Percentiles rank a stretch among this genome's conserved stretches.
These are phyloP conservation scores for Drosophila nigromelanica DNA, from an alignment of 1,140 invertebrate genomes.

Conservation along the genomic window DNA sequence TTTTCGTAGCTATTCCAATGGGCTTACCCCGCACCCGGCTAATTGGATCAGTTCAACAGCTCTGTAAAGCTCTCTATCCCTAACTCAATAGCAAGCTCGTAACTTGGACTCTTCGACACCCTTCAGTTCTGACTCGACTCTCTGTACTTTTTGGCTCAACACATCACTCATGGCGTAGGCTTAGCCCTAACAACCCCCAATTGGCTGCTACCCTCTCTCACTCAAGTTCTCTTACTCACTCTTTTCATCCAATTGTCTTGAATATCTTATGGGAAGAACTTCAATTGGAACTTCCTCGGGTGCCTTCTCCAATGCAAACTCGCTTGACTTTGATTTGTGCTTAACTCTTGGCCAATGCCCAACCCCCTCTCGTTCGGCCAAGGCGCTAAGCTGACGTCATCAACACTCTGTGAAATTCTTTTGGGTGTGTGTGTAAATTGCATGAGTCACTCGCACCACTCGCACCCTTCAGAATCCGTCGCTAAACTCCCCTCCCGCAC, in stretches of 20 bases:
- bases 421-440: slow-evolving; percentile 37
- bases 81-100: slow-evolving; percentile 15
- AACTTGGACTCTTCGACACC: slow-evolving; percentile 9
- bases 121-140: slow-evolving; percentile 28
- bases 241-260: slow-evolving; percentile 29
- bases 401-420: slow-evolving; percentile 40
- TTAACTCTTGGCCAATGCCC: slow-evolving; percentile 22
- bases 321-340: slow-evolving; percentile 70
- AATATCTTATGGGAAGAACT: slow-evolving; percentile 15
- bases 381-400: slow-evolving; percentile 68
- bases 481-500: slow-evolving; percentile 2
- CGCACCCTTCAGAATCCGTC: slow-evolving; percentile 34
- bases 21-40: slow-evolving; percentile 32
- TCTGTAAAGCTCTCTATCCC: background rate
- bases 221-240: slow-evolving; percentile 7
- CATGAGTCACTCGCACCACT: slow-evolving; percentile 66
- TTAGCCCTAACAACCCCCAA: slow-evolving; percentile 38
- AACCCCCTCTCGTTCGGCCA: background rate
- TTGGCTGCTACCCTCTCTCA: slow-evolving; percentile 19
- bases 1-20: slow-evolving; percentile 21
- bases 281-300: background rate
- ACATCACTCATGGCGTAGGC: slow-evolving; percentile 27
- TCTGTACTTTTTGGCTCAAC: slow-evolving; percentile 47
- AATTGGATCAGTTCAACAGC: slow-evolving; percentile 50
- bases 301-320: slow-evolving; percentile 62